Conservation (phyloP, 2,113 vertebrate genomes). For the Dicentrarchus labrax region DNA sequence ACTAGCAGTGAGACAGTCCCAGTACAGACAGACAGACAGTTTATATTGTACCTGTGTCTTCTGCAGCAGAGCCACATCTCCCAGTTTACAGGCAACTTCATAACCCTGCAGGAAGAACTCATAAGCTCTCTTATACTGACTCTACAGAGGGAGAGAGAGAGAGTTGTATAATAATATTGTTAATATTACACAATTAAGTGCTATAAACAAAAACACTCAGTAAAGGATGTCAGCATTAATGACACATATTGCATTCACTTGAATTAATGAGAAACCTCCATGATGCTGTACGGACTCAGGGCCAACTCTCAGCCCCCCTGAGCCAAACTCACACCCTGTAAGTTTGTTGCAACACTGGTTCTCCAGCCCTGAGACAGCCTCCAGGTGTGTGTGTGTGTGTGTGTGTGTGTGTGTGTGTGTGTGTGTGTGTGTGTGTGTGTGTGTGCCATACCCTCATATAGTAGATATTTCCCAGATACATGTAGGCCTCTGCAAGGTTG, state of each 20-base stretch:
- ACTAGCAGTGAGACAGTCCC: background rate
- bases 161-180: background rate
- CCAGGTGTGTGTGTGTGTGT: background rate
- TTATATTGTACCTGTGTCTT: constrained; percentile 76
- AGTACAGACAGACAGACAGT: background rate
- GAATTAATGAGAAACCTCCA: too few species aligned
- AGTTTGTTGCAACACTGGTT: too few species aligned
- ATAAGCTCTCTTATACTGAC: background rate
- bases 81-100: constrained; percentile 73
- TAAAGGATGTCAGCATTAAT: too few species aligned
- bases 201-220: too few species aligned
- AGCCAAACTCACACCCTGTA: too few species aligned
- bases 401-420: background rate
- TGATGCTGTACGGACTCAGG: too few species aligned
- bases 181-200: too few species aligned
- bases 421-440: constrained; percentile 25
- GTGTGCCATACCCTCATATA: constrained; percentile 61
- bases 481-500: constrained; percentile 60
- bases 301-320: too few species aligned
- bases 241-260: too few species aligned
- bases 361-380: too few species aligned
- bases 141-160: constrained; percentile 18
- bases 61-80: constrained; percentile 69
- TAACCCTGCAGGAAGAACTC: constrained; percentile 84
- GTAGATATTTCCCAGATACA: constrained; percentile 72